These are phyloP conservation scores for Myiopsitta monachus DNA, from an alignment of 2,113 vertebrate genomes.

Conservation along the genomic window DNA sequence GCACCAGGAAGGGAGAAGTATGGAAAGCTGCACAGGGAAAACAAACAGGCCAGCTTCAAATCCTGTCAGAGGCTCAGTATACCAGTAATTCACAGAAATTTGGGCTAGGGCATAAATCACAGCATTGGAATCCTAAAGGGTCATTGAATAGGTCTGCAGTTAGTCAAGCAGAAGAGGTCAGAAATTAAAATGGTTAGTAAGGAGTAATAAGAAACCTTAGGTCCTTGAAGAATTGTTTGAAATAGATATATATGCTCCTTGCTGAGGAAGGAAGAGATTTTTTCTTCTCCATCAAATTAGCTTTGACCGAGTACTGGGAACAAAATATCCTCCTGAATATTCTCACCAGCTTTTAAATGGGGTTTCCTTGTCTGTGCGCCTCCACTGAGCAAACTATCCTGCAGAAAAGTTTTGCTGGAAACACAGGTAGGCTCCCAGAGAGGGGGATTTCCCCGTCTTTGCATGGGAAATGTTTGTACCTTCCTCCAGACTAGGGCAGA, in stretches of 20 bases:
- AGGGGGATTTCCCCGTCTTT: neutral
- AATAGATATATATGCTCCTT: constrained; percentile 52
- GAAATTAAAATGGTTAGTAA: constrained; percentile 70
- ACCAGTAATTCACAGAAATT: constrained; percentile 45
- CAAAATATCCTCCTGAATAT: neutral
- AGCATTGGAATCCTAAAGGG: constrained; percentile 65
- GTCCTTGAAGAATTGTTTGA: constrained; percentile 41
- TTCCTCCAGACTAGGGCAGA: neutral
- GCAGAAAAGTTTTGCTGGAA: neutral
- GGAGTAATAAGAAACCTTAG: constrained; percentile 61
- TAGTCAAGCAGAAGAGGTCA: constrained; percentile 73
- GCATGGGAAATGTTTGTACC: fast-evolving
- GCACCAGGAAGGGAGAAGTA: neutral
- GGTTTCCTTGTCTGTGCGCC: neutral
- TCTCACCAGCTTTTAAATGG: neutral
- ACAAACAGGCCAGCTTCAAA: neutral
- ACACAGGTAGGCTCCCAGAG: neutral
- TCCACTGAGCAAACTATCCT: neutral
- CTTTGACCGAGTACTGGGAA: neutral
- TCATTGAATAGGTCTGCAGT: constrained; percentile 61
- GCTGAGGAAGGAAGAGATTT: neutral
- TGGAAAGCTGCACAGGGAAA: neutral
- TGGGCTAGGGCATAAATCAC: constrained; percentile 59
- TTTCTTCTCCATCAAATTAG: constrained; percentile 10
- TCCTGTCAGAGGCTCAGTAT: neutral